phyloP scores from a whole-genome alignment of 2,113 vertebrate genomes.

The Tamias sibiricus region DNA sequence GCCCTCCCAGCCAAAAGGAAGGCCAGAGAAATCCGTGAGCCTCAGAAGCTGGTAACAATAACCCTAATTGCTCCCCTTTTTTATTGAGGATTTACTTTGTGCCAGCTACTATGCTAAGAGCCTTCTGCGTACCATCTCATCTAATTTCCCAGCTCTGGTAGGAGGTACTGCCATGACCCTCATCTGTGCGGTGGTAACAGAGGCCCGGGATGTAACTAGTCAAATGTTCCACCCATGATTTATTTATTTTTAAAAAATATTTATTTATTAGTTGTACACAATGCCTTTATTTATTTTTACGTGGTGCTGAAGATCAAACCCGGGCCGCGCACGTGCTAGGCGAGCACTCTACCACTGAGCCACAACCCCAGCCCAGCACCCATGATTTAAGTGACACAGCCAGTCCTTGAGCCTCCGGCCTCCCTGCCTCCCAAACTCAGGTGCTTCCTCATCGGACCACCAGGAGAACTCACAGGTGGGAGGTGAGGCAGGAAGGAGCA shows the following conservation, averaged over 20 bases:
- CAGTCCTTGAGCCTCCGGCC: not conserved
- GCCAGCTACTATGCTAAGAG: not conserved
- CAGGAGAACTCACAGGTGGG: not conserved
- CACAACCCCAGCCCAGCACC: too few species aligned
- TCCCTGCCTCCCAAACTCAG: not conserved
- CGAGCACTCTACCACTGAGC: too few species aligned
- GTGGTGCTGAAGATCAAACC: too few species aligned
- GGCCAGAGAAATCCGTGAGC: not conserved
- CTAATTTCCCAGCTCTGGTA: not conserved
- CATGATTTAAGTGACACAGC: not conserved
- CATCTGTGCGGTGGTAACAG: not conserved
- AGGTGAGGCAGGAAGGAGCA: not conserved
- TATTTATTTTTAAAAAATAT: too few species aligned
- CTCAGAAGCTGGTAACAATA: not conserved
- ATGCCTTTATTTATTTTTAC: too few species aligned
- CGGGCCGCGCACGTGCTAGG: too few species aligned
- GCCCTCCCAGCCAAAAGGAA: not conserved
- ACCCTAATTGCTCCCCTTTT: not conserved
- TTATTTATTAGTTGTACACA: too few species aligned
- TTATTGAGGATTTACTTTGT: not conserved
- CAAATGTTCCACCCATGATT: not conserved
- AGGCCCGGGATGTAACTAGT: not conserved
- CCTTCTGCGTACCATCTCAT: not conserved
- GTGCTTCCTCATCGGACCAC: not conserved
- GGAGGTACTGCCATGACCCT: too few species aligned